Percentiles rank a stretch among this genome's conserved stretches.
These are phyloP conservation scores for Eupithecia subfuscata DNA, from an alignment of 2,888 invertebrate species.

Conservation along the genomic window DNA sequence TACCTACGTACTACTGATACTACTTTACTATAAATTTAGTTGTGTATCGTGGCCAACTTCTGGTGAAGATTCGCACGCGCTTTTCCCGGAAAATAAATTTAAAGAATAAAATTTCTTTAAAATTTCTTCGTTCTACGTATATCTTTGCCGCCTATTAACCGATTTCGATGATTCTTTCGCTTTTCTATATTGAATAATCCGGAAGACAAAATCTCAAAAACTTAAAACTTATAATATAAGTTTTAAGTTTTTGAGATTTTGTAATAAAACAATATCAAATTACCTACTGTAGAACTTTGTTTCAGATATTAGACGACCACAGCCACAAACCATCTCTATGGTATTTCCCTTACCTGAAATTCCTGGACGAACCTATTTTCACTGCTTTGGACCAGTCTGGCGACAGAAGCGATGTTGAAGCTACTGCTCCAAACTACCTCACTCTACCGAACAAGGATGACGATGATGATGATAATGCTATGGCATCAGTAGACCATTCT, in stretches of 20 bases:
- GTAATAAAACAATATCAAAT: background rate
- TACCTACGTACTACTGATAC: too few relatives aligned
- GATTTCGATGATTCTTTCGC: too few relatives aligned
- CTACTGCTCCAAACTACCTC: background rate
- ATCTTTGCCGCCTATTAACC: too few relatives aligned
- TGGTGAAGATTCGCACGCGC: too few relatives aligned
- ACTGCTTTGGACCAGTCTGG: background rate
- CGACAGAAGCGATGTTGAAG: background rate
- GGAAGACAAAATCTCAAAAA: too few relatives aligned
- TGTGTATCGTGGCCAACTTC: too few relatives aligned
- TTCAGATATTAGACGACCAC: background rate
- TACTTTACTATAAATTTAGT: too few relatives aligned
- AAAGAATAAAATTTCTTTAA: too few relatives aligned
- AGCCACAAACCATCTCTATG: background rate
- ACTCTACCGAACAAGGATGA: background rate
- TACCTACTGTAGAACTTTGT: background rate
- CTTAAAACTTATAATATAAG: too few relatives aligned
- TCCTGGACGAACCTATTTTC: background rate
- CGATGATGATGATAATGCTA: conserved; percentile 3
- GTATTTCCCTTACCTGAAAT: conserved; percentile 10
- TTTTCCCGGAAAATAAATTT: too few relatives aligned
- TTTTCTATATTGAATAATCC: too few relatives aligned
- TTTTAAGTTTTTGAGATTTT: background rate
- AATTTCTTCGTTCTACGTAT: too few relatives aligned
- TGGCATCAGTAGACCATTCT: background rate